Base-by-base conservation (phyloP, 2,113 vertebrate genomes). In the Eupsittula cactorum region DNA sequence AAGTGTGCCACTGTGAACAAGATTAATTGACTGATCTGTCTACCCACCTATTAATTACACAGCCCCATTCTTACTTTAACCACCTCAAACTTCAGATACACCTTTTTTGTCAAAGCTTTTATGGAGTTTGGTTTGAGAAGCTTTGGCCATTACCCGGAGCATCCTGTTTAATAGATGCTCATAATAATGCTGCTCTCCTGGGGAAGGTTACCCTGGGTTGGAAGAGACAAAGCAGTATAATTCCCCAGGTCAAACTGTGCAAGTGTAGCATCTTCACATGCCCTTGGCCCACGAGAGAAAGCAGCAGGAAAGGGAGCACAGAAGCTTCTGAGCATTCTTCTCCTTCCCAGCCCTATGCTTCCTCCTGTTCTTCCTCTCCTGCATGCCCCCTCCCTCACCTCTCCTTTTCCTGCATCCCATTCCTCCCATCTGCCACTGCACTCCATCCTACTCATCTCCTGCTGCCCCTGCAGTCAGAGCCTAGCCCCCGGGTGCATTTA, bases 241-340 rank as follows among this genome's bases (percentile, higher is more conserved):
- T 49, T 84, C 55, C 57, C 73, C 64, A 65, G 77, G 80, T 29
- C 68, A 68, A 86, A 82, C 47, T 25, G 29, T 49, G 19, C 64
- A 73, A 93, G 42, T 6, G 25, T 47, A 86, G 76, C 42, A 91
- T 52, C 82, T 37, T 71, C 83, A 35, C 9, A 9, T 1, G 1
- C 49, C 49, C 35, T 71, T 6, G 3, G 74, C 57, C 74, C 86
- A n/a, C 0, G 3, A 92, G 16, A 88, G 53, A 37, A 88, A 84
- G 47, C 64, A 91, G 62, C 60, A 95, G 92, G 60, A 95, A 92
- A 95, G 92, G 83, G 92, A 94, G 80, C 60, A 92, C 77, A 88
- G 69, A 86, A 92, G 96, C 95, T 96, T 95, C 90, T 93, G 95
- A 96, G 95, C 96, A 93, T 88, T 90, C 77, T 94, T 94, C 80